Percentiles rank a stretch among this genome's conserved stretches.
phyloP scores from a whole-genome alignment of 1,140 invertebrate species.

The Phocides pigmalion region DNA sequence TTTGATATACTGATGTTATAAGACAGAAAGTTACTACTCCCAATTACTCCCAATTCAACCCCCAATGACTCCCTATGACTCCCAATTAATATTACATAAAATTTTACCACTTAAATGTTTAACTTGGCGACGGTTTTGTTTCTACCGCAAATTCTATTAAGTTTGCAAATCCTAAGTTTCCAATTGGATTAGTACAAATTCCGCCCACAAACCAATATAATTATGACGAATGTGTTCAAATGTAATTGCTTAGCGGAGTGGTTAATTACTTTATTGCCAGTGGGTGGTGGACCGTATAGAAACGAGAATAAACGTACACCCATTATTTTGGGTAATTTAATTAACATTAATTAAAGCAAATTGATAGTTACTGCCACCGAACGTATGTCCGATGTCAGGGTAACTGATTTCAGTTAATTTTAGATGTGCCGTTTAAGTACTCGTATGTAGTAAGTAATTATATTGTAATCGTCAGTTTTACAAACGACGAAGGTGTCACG shows the following conservation, averaged over 20 bases:
- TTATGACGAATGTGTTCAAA: background rate
- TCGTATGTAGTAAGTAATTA: too few species aligned
- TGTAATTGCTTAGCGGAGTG: background rate
- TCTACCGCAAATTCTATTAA: background rate
- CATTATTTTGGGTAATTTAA: conserved; percentile 19
- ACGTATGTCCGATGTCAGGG: background rate
- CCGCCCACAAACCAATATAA: background rate
- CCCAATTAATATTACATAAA: too few species aligned
- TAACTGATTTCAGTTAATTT: conserved; percentile 22
- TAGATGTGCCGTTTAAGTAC: background rate
- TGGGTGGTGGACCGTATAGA: background rate
- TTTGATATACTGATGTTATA: too few species aligned
- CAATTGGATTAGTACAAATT: background rate
- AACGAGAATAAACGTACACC: conserved; percentile 1
- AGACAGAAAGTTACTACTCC: too few species aligned
- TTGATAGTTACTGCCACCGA: background rate
- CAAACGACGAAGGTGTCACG: too few species aligned
- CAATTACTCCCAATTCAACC: too few species aligned
- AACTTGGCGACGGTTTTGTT: too few species aligned
- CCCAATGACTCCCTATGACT: too few species aligned
- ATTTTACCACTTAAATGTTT: too few species aligned
- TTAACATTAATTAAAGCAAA: conserved; percentile 28
- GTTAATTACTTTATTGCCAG: conserved; percentile 13
- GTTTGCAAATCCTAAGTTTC: background rate
- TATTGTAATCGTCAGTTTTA: too few species aligned